phyloP scores from a whole-genome alignment of 2,113 vertebrate species.

The Ginglymostoma cirratum region DNA sequence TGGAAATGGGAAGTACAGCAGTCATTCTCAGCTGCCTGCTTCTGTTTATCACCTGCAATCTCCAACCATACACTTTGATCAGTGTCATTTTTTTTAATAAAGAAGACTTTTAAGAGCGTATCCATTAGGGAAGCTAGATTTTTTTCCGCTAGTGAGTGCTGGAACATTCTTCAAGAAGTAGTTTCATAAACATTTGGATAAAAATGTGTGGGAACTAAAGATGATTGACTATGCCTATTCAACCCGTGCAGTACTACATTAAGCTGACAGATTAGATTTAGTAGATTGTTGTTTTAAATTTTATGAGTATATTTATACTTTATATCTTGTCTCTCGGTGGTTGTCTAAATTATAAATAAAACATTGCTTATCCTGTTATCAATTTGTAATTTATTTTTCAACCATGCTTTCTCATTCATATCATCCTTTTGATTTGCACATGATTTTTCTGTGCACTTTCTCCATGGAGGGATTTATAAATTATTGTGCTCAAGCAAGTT shows the following conservation, averaged over 20 bases:
- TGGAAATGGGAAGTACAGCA: not conserved
- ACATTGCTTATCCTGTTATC: not conserved
- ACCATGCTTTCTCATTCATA: not conserved
- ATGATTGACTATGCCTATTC: not conserved
- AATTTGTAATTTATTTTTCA: not conserved
- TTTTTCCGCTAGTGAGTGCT: not conserved
- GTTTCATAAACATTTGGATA: not conserved
- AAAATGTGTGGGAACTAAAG: not conserved
- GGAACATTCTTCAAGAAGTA: conserved; percentile 7
- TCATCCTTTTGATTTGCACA: not conserved
- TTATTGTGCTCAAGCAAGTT: not conserved
- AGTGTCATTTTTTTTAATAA: not conserved
- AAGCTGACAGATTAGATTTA: not conserved
- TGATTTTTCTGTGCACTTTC: not conserved
- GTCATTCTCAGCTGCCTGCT: not conserved
- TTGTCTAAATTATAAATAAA: not conserved
- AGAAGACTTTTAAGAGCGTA: not conserved
- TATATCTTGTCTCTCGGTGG: not conserved
- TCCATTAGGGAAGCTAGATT: not conserved
- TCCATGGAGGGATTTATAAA: not conserved
- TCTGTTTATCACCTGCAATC: not conserved
- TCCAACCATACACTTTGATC: not conserved
- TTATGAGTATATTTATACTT: not conserved
- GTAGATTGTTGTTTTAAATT: not conserved
- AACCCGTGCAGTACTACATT: not conserved